Evolutionary conservation across 2,113 vertebrate genomes (phyloP).

Genomic region (Ptilonorhynchus violaceus): DNA sequence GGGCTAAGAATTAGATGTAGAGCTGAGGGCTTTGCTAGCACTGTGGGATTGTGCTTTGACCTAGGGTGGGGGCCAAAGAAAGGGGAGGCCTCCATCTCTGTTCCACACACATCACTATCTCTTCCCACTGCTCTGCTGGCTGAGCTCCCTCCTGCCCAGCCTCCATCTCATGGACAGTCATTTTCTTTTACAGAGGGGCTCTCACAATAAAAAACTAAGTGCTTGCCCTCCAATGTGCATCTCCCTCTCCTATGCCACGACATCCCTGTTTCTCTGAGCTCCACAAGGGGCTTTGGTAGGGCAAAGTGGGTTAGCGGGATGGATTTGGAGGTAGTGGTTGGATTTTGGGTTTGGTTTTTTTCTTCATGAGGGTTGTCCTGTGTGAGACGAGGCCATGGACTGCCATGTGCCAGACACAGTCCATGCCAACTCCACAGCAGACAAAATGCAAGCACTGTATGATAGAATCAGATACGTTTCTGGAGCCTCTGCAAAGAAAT

Average conservation of each 20-base stretch:
- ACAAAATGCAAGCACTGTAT: not conserved
- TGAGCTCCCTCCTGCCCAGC: not conserved
- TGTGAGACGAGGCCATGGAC: not conserved
- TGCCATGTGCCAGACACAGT: not conserved
- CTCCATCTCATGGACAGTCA: not conserved
- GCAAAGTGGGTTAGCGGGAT: not conserved
- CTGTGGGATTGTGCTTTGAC: not conserved
- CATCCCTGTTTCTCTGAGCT: not conserved
- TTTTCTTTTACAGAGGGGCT: not conserved
- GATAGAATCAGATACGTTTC: not conserved
- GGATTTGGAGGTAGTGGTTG: too few species aligned
- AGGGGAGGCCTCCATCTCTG: not conserved
- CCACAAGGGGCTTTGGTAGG: not conserved
- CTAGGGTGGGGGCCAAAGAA: not conserved
- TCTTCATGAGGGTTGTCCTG: not conserved
- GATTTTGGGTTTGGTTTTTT: not conserved
- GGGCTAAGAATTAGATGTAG: not conserved
- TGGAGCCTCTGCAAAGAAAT: not conserved
- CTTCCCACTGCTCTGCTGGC: not conserved
- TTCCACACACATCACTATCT: not conserved
- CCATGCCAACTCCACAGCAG: not conserved
- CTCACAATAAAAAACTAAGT: rapidly evolving
- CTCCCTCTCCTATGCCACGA: not conserved
- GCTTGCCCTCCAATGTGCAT: not conserved
- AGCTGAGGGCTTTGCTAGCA: not conserved